Base-by-base conservation (phyloP, 2,888 invertebrate genomes). In the Nemapogon koenigi region DNA sequence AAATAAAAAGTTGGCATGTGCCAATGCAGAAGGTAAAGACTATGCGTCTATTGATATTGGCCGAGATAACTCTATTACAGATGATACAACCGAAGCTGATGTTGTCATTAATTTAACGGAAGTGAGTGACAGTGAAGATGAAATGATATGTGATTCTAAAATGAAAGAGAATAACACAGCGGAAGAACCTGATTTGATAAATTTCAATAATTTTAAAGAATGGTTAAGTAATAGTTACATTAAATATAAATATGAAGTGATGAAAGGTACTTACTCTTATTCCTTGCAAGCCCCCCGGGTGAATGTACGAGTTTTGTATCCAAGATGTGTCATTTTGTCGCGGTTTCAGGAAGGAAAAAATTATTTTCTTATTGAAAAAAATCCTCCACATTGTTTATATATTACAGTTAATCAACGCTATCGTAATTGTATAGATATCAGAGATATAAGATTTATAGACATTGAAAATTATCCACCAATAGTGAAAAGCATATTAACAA, bases 151-250 rank as follows among this genome's bases (percentile, higher is more conserved):
- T n/a, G n/a, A n/a, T n/a, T n/a, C n/a, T n/a, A n/a, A n/a, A n/a
- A n/a, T n/a, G n/a, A n/a, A n/a, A n/a, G n/a, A n/a, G n/a, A n/a
- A n/a, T n/a, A n/a, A n/a, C n/a, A n/a, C n/a, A n/a, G n/a, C 6
- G 8, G 22, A 22, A 22, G 8, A 22, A 22, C 6, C 22, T 6
- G 3, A 19, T 19, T 33, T 33, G 11, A 11, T 2, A n/a, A 33
- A 33, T 19, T 4, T 19, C 4, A 6, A 18, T 19, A 33, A 19
- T 16, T 19, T 33, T 18, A 18, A 33, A 33, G 43, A 51, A 18
- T 76, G 76, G 75, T 52, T 78, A 37, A 70, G 67, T 51, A 43
- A 48, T 8, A 62, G 59, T 51, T 75, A 70, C 42, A 67, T 68
- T 50, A 43, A 53, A 35, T 67, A 66, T 46, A 72, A 65, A 53